Conservation (phyloP, 2,888 invertebrate species). For the Chrysolina oricalcia region DNA sequence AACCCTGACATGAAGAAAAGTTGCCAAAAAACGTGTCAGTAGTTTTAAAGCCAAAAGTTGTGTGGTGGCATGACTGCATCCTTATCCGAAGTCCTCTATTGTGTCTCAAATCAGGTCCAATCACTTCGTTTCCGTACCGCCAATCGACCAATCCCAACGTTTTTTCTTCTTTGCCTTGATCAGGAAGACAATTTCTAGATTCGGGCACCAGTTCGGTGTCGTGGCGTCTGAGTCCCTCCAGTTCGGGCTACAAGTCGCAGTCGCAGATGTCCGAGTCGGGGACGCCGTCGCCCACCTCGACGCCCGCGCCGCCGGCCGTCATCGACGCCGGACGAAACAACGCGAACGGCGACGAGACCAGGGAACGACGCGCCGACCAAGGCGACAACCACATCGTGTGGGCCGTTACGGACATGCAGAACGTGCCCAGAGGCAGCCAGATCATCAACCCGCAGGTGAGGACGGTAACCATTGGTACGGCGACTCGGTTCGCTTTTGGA, state of each 20-base stretch:
- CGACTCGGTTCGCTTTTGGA: neutral
- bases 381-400: conserved; percentile 78
- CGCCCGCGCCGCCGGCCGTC: conserved; percentile 69
- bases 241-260: conserved; percentile 85
- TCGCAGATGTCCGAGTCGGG: conserved; percentile 84
- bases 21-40: too few relatives aligned
- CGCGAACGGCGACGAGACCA: conserved; percentile 54
- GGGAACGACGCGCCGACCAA: conserved; percentile 27
- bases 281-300: conserved; percentile 83
- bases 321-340: conserved; percentile 60
- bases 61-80: too few relatives aligned
- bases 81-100: too few relatives aligned
- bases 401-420: conserved; percentile 90
- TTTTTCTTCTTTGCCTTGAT: conserved; percentile 26
- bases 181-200: conserved; percentile 68
- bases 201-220: conserved; percentile 76
- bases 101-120: too few relatives aligned
- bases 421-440: conserved; percentile 90
- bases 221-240: conserved; percentile 83
- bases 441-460: conserved; percentile 88
- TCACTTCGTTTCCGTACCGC: too few relatives aligned
- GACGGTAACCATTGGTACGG: neutral
- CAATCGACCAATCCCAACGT: neutral
- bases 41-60: too few relatives aligned
- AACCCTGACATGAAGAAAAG: too few relatives aligned